Percentiles rank a stretch among this genome's conserved stretches.
Conservation (phyloP, 2,888 invertebrate species). For the Allolobophora icterica region DNA sequence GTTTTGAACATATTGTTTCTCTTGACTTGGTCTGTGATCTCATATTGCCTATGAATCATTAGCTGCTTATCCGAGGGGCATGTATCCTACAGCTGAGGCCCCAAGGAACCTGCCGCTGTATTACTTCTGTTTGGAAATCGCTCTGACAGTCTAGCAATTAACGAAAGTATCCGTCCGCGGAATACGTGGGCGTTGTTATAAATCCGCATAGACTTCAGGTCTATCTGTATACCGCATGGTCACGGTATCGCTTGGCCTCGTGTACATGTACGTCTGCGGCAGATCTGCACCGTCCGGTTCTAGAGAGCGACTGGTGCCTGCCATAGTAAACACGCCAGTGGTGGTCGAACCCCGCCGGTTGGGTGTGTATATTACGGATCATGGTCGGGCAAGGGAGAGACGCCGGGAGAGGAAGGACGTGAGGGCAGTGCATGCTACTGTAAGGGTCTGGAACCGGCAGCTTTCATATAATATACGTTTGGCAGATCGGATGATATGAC, state of each 20-base stretch:
- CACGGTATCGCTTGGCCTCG: neutral
- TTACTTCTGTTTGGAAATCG: neutral
- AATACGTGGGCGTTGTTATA: neutral
- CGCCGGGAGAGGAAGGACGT: neutral
- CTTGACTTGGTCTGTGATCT: neutral
- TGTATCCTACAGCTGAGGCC: too few relatives aligned
- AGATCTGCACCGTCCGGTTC: neutral
- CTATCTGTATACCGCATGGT: neutral
- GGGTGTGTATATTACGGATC: conserved; percentile 11
- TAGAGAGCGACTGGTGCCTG: neutral
- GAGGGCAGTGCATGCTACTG: neutral
- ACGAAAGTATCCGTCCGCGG: neutral
- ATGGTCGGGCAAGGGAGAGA: neutral
- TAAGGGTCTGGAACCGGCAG: neutral
- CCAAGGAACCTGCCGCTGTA: neutral
- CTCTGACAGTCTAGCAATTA: neutral
- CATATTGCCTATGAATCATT: neutral
- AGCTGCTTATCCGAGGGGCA: too few relatives aligned
- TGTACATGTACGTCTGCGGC: neutral
- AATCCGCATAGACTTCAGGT: neutral
- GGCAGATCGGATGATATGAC: neutral
- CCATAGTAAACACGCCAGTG: neutral
- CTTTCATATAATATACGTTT: neutral
- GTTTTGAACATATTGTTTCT: neutral
- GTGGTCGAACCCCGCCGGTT: neutral